These are phyloP conservation scores for Dendrolimus kikuchii DNA, from an alignment of 1,140 invertebrate species.

Conservation along the genomic window DNA sequence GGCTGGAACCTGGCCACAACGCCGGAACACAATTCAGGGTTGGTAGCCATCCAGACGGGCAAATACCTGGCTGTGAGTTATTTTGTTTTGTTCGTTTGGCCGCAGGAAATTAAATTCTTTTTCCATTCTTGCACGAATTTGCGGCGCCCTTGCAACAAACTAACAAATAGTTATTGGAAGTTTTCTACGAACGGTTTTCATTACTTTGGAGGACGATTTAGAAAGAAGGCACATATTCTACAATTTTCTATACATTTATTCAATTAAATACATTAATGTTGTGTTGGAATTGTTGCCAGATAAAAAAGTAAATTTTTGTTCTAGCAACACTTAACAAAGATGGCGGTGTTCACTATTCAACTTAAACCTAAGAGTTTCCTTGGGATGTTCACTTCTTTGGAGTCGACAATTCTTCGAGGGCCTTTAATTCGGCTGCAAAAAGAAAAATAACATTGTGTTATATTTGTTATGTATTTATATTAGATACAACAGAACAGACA, in stretches of 20 bases:
- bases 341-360: slow-evolving; percentile 23
- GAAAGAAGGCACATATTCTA: too few species aligned
- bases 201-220: too few species aligned
- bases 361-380: slow-evolving; percentile 29
- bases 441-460: slow-evolving; percentile 12
- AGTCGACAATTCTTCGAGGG: slow-evolving; percentile 40
- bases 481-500: background rate
- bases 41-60: too few species aligned
- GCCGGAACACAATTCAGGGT: too few species aligned
- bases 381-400: slow-evolving; percentile 27
- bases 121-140: too few species aligned
- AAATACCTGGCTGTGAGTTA: too few species aligned
- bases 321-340: slow-evolving; percentile 25
- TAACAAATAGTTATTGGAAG: too few species aligned
- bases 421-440: slow-evolving; percentile 46
- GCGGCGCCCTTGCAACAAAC: too few species aligned
- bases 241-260: slow-evolving; percentile 25
- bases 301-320: slow-evolving; percentile 9
- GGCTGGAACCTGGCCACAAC: too few species aligned
- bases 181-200: too few species aligned
- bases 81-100: too few species aligned
- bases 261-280: slow-evolving; percentile 34
- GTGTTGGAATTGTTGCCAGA: slow-evolving; percentile 29
- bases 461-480: slow-evolving; percentile 2
- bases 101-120: too few species aligned